phyloP scores from a whole-genome alignment of 2,113 vertebrate species.

The Pterocles gutturalis region DNA sequence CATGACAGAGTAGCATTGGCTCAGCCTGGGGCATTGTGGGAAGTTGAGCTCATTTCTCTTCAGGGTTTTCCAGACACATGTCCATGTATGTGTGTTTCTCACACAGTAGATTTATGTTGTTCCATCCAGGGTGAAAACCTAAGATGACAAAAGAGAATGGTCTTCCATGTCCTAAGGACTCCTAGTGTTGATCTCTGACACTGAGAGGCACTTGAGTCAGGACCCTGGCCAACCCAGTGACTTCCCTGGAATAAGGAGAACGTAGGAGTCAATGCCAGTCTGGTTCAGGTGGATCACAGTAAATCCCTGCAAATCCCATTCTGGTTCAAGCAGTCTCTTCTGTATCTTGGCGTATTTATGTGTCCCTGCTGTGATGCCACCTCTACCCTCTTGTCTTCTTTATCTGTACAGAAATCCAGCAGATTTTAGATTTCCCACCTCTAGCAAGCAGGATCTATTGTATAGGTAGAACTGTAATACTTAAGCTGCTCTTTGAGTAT shows the following conservation, averaged over 20 bases:
- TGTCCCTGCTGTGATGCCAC: neutral
- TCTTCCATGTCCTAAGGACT: neutral
- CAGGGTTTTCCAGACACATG: neutral
- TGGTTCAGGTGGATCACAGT: neutral
- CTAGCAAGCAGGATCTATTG: neutral
- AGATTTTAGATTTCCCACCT: neutral
- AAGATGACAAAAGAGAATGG: neutral
- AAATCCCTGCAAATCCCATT: neutral
- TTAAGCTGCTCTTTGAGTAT: neutral
- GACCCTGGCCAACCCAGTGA: neutral
- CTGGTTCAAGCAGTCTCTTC: neutral
- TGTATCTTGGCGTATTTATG: neutral
- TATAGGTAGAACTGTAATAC: neutral
- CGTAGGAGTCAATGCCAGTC: neutral
- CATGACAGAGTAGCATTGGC: neutral
- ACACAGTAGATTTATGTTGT: neutral
- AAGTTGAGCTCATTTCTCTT: neutral
- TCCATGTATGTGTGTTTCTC: neutral
- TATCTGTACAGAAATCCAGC: neutral
- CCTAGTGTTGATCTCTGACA: rapidly evolving
- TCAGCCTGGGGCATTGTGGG: neutral
- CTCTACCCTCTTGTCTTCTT: neutral
- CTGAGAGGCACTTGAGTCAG: too few relatives aligned
- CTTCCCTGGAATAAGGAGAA: neutral
- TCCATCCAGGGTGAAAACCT: neutral